phyloP scores from a whole-genome alignment of 1,140 invertebrate species.

The Maniola jurtina region DNA sequence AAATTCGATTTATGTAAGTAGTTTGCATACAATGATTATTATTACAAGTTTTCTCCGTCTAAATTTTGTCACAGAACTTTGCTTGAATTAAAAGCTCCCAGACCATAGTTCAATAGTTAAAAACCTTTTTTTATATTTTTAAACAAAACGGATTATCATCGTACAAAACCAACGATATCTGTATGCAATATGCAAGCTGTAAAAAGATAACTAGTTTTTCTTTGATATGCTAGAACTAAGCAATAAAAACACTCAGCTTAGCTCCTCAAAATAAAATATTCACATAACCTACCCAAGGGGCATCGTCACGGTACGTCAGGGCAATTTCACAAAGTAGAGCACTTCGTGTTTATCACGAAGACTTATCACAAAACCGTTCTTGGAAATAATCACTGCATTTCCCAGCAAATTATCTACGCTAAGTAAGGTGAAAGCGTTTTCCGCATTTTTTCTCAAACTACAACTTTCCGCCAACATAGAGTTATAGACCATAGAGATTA shows the following conservation, averaged over 20 bases:
- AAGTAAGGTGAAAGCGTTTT: slow-evolving; percentile 33
- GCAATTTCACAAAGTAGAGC: background rate
- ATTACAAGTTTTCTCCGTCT: too few relatives aligned
- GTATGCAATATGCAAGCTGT: background rate
- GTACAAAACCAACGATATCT: too few relatives aligned
- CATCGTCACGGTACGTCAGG: slow-evolving; percentile 14
- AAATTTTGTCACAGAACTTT: too few relatives aligned
- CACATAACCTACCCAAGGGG: background rate
- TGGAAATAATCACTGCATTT: slow-evolving; percentile 28
- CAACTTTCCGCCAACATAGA: slow-evolving; percentile 20
- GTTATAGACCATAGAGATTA: too few relatives aligned
- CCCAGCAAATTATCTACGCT: slow-evolving; percentile 38
- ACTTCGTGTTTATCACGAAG: slow-evolving; percentile 18
- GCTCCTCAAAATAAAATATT: background rate
- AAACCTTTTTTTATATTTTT: too few relatives aligned
- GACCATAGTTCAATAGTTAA: too few relatives aligned
- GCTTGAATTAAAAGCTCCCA: too few relatives aligned
- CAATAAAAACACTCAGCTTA: background rate
- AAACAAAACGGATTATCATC: too few relatives aligned
- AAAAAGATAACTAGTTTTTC: too few relatives aligned
- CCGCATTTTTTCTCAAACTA: slow-evolving; percentile 36
- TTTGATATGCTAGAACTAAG: too few relatives aligned
- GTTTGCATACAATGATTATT: too few relatives aligned
- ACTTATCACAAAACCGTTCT: slow-evolving; percentile 22
- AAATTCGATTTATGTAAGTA: too few relatives aligned